Evolutionary conservation across 2,888 invertebrate species (phyloP).

Genomic region (Sialis fuliginosa): DNA sequence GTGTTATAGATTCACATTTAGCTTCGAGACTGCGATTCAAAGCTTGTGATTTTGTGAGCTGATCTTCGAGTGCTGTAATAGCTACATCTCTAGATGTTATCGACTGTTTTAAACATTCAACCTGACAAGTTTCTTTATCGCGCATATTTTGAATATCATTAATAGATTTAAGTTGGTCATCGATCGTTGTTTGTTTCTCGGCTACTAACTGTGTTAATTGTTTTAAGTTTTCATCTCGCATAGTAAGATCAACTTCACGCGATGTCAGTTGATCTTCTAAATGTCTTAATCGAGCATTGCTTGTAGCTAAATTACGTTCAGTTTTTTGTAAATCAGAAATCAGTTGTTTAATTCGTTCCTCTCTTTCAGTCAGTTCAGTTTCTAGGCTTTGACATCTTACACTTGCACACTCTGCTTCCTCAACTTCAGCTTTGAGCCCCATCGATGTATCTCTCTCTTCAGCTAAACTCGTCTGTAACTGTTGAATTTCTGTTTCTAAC

Average conservation of each 20-base stretch:
- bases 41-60: background rate
- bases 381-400: slow-evolving; percentile 12
- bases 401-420: slow-evolving; percentile 7
- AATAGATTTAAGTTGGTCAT: slow-evolving; percentile 7
- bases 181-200: slow-evolving; percentile 10
- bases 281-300: slow-evolving; percentile 9
- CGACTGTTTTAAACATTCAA: background rate
- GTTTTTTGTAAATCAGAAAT: slow-evolving; percentile 21
- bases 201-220: slow-evolving; percentile 9
- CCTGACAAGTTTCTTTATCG: background rate
- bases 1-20: background rate
- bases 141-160: background rate
- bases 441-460: background rate
- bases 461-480: background rate
- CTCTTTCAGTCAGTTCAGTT: slow-evolving; percentile 18
- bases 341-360: slow-evolving; percentile 24
- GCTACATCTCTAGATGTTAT: background rate
- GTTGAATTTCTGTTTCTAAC: background rate
- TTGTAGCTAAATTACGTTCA: slow-evolving; percentile 14
- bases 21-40: background rate
- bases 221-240: background rate
- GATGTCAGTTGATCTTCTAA: slow-evolving; percentile 16
- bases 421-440: slow-evolving; percentile 3
- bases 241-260: slow-evolving; percentile 10
- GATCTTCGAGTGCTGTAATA: background rate